Evolutionary conservation across 2,113 vertebrate species (phyloP), one percentile per base, ranked within the genome.

Genomic region (Paramisgurnus dabryanus): DNA sequence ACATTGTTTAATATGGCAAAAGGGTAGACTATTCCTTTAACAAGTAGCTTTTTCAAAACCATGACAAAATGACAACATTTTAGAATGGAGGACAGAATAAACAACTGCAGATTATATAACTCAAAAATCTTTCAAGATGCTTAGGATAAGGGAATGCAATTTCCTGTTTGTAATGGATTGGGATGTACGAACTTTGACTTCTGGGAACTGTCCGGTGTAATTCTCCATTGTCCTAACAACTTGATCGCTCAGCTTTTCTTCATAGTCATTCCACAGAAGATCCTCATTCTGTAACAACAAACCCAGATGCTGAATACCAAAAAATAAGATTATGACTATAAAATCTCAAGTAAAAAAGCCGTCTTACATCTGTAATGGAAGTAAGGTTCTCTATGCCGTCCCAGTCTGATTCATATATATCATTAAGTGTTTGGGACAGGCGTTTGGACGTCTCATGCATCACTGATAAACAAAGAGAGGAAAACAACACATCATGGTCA

Each of bases 251-350:
- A 98, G 11, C 87, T 99, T 99, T 9, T 96, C 95, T 80, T 97
- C 97, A 8, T 93, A 98, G 87, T 99, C 97, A 0, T 95, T 97
- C 96, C 96, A 98, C 61, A 99, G 92, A 66, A 99, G 94, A 78
- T 98, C 94, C 43, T 97, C 95, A 88, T 95, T 98, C 97, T 98
- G 76, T 0, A 18, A 81, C 8, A 72, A 34, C 6, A 81, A n/a
- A 80, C 5, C 18, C 13, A 40, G 70, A 47, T 13, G 60, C 18
- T 34, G 41, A 76, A 18, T 11, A 18, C 47, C 49, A 9, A 9
- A 13, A 45, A 7, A 18, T 17, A 3, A 12, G 2, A 57, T 57
- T 6, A 27, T 0, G 34, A 8, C 65, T 60, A 53, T 17, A 15
- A 22, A 78, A 22, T 34, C 27, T 0, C 6, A 40, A 22, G 4